These are phyloP conservation scores for Ephydatia muelleri DNA, from an alignment of 37 sponge, comb jelly and placozoan species.

Conservation along the genomic window DNA sequence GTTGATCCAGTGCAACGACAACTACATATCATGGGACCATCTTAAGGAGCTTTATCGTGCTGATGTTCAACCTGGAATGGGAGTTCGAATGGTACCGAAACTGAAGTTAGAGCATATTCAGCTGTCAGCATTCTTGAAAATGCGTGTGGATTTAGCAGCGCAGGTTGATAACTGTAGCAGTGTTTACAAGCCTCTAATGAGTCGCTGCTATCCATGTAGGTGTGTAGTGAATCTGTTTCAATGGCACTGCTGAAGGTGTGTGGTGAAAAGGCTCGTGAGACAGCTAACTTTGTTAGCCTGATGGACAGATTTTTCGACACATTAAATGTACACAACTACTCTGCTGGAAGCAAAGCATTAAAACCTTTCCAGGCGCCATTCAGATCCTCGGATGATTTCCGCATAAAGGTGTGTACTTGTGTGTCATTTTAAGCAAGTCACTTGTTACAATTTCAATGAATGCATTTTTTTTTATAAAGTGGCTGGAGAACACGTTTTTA, in stretches of 20 bases:
- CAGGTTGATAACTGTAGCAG: conserved; percentile 18
- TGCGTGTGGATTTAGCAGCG: conserved; percentile 43
- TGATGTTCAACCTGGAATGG: no score
- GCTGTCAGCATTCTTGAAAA: conserved; percentile 41
- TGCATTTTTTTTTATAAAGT: conserved; percentile 10
- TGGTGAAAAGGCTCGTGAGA: conserved; percentile 10
- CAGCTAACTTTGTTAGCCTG: conserved; percentile 30
- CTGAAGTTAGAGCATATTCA: conserved; percentile 41
- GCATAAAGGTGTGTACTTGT: conserved; percentile 14
- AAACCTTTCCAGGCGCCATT: conserved; percentile 42
- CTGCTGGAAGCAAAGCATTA: conserved; percentile 7
- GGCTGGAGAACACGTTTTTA: conserved; percentile 35
- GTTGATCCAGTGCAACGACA: no score
- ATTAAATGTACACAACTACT: conserved; percentile 23
- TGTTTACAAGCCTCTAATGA: not conserved
- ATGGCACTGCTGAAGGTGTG: conserved; percentile 13
- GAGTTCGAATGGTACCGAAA: conserved; percentile 18
- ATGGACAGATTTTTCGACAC: conserved; percentile 50
- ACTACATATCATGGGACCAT: no score
- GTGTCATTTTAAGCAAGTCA: not conserved
- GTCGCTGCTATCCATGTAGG: conserved; percentile 4
- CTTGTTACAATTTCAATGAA: not conserved
- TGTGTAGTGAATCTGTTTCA: conserved; percentile 41
- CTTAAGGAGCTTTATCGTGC: no score
- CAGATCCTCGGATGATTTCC: not conserved